These are phyloP conservation scores for Ptychodera flava DNA, from an alignment of 35 echinoderm and acorn worm species.

Conservation along the genomic window DNA sequence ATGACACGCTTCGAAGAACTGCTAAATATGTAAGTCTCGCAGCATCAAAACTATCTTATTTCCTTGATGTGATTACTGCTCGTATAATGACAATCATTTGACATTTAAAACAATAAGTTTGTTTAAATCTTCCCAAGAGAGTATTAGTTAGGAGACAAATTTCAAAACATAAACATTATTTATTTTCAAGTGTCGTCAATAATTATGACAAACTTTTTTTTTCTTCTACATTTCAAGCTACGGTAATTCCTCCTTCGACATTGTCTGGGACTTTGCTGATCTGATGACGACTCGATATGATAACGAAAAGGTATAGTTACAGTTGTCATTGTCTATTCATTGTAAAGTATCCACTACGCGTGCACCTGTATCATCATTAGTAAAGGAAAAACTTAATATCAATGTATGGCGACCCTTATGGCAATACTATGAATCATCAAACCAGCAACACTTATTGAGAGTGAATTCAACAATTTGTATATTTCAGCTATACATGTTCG, in stretches of 20 bases:
- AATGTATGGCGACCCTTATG: no score
- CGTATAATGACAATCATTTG: no score
- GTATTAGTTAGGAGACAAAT: not conserved
- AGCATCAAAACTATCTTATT: no score
- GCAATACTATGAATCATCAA: no score
- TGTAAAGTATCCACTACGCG: no score
- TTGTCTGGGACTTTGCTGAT: not conserved
- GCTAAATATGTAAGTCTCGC: not conserved
- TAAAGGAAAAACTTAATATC: no score
- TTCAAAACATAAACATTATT: not conserved
- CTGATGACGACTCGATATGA: not conserved
- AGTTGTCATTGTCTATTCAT: not conserved
- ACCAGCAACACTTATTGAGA: no score
- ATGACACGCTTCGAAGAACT: not conserved
- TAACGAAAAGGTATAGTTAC: not conserved
- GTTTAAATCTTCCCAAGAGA: no score
- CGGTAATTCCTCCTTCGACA: not conserved
- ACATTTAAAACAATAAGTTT: no score
- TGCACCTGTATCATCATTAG: no score
- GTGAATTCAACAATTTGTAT: no score
- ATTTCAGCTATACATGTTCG: not conserved
- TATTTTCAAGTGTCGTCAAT: not conserved
- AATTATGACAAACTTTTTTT: not conserved
- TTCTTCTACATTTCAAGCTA: not conserved
- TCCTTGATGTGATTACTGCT: no score